Evolutionary conservation across 2,113 vertebrate genomes (phyloP).

Genomic region (Ramphastos sulfuratus): DNA sequence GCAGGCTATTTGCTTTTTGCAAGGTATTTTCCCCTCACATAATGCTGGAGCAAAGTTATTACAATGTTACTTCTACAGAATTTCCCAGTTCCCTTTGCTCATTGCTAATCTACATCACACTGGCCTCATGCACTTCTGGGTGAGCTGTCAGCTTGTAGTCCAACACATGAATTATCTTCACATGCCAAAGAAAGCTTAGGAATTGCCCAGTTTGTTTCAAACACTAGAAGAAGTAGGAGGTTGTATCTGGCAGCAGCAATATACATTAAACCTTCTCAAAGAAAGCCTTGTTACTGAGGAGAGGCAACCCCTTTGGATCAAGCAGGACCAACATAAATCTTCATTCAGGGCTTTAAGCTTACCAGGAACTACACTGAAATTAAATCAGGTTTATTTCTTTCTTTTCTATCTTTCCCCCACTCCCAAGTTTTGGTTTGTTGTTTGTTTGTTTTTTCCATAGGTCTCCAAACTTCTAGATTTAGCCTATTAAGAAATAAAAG

Average conservation of each 20-base stretch:
- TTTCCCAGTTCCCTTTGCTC: constrained; percentile 49
- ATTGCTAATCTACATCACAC: constrained; percentile 1
- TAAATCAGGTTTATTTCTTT: neutral
- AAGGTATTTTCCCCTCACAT: neutral
- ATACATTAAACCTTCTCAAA: constrained; percentile 46
- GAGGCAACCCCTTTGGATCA: constrained; percentile 21
- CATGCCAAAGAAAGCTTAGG: constrained; percentile 65
- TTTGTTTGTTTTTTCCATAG: neutral
- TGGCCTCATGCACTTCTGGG: neutral
- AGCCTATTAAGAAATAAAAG: neutral
- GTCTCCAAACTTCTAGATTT: neutral
- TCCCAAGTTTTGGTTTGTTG: too few species aligned
- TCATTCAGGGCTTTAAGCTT: neutral
- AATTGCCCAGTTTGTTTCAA: constrained; percentile 58
- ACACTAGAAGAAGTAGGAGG: constrained; percentile 43
- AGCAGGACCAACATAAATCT: constrained; percentile 40
- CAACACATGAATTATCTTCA: constrained; percentile 10
- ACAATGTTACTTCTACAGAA: constrained; percentile 28
- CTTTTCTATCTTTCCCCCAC: neutral
- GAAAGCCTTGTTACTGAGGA: constrained; percentile 52
- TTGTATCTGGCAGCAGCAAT: constrained; percentile 56
- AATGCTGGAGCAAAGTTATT: neutral
- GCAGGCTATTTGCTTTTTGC: neutral
- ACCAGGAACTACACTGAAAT: neutral
- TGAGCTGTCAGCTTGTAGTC: constrained; percentile 6